Conservation (phyloP, 2,797 vertebrate species). For the Lutjanus campechanus region DNA sequence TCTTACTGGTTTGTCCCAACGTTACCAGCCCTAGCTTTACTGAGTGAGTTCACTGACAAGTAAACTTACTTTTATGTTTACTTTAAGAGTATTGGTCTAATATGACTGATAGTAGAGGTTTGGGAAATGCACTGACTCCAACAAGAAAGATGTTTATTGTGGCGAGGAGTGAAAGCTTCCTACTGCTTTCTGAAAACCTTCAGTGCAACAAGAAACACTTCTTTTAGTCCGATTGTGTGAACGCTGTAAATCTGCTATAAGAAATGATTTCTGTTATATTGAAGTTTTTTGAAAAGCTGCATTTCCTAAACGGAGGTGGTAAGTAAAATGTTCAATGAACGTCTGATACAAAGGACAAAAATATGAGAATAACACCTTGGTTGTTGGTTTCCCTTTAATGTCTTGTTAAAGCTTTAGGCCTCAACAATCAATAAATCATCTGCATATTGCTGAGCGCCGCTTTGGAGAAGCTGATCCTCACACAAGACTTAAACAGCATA, state of each 20-base stretch:
- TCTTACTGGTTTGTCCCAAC: too few species aligned
- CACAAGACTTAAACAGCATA: neutral
- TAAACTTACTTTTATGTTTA: neutral
- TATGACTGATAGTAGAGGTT: neutral
- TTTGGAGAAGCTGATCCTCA: constrained; percentile 4
- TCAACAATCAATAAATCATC: constrained; percentile 7
- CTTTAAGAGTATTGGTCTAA: neutral
- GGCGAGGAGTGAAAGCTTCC: neutral
- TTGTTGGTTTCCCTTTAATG: neutral
- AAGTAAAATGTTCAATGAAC: neutral
- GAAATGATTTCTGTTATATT: too few species aligned
- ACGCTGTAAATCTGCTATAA: neutral
- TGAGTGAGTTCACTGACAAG: neutral
- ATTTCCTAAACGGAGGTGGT: too few species aligned
- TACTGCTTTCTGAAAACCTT: neutral
- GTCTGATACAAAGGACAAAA: neutral
- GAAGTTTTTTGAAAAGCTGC: neutral
- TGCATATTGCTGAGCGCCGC: constrained; percentile 11
- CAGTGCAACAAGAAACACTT: neutral
- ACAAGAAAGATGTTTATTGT: neutral
- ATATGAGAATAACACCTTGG: neutral
- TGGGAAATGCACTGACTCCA: neutral
- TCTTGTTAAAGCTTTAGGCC: neutral
- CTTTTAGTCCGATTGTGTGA: neutral
- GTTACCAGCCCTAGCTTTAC: too few species aligned